Conservation (phyloP, 2,888 invertebrate species). For the Agonum fuliginosum region DNA sequence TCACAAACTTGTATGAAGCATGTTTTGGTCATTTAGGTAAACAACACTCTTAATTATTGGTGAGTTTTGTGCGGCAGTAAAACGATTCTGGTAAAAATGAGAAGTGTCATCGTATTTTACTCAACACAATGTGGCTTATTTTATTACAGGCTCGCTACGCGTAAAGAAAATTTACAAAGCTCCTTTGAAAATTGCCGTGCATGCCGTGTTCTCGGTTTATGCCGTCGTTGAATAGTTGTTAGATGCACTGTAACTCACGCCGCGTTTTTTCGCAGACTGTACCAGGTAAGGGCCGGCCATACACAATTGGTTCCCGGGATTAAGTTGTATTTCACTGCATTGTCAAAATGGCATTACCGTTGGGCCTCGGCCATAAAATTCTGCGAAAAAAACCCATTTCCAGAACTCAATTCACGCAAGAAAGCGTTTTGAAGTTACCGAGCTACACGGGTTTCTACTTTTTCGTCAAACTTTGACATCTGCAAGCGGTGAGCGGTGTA, state of each 20-base stretch:
- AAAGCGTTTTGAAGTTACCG: not conserved
- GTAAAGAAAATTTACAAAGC: slow-evolving; percentile 40
- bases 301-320: slow-evolving; percentile 10
- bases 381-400: slow-evolving; percentile 29
- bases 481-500: not conserved
- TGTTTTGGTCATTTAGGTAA: no score
- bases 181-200: slow-evolving; percentile 35
- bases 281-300: not conserved
- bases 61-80: slow-evolving; percentile 32
- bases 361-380: slow-evolving; percentile 31
- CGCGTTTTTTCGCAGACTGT: not conserved
- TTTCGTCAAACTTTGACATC: not conserved
- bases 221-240: slow-evolving; percentile 44
- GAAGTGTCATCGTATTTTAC: slow-evolving; percentile 41
- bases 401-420: slow-evolving; percentile 24
- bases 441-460: not conserved
- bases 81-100: slow-evolving; percentile 29
- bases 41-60: no score
- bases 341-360: slow-evolving; percentile 10
- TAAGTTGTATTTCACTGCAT: slow-evolving; percentile 23
- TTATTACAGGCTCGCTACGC: slow-evolving; percentile 37
- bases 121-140: slow-evolving; percentile 28
- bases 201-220: slow-evolving; percentile 30
- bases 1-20: no score
- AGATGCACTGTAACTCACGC: slow-evolving; percentile 39